Conservation (phyloP, 2,888 invertebrate genomes). For the Dorcus hopei region DNA sequence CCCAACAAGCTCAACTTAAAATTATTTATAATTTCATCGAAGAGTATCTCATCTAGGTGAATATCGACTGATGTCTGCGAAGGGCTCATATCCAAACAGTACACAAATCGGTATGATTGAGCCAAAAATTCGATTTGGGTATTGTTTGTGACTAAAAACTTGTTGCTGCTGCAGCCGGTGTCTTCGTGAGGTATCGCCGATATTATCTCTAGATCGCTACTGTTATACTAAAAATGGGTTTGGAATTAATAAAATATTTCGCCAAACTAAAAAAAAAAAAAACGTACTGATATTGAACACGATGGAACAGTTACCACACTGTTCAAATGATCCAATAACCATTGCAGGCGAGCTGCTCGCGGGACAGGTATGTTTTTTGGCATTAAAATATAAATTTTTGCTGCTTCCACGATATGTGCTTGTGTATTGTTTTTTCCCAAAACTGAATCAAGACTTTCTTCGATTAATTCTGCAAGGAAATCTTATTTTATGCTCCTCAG, state of each 20-base stretch:
- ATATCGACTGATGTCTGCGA: conserved; percentile 69
- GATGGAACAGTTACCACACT: conserved; percentile 54
- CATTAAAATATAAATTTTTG: conserved; percentile 64
- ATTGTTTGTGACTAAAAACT: conserved; percentile 55
- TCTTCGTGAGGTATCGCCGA: conserved; percentile 60
- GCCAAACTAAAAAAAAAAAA: neutral
- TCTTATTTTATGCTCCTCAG: no score
- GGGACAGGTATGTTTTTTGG: conserved; percentile 70
- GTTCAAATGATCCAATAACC: conserved; percentile 70
- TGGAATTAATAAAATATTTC: neutral
- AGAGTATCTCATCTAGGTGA: conserved; percentile 58
- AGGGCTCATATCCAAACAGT: conserved; percentile 75
- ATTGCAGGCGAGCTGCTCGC: conserved; percentile 68
- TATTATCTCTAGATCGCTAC: conserved; percentile 60
- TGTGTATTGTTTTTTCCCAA: conserved; percentile 13
- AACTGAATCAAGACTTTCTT: neutral
- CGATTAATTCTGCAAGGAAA: no score
- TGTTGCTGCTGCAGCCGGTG: conserved; percentile 45
- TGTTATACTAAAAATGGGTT: conserved; percentile 45
- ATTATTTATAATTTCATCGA: conserved; percentile 59
- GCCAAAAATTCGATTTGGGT: conserved; percentile 67
- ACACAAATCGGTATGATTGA: conserved; percentile 67
- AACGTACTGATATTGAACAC: conserved; percentile 40
- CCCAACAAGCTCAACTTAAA: conserved; percentile 57
- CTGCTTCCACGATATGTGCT: conserved; percentile 55